Evolutionary conservation across 2,888 invertebrate genomes (phyloP), one percentile per base, ranked within the genome.

Genomic region (Xestia c-nigrum): DNA sequence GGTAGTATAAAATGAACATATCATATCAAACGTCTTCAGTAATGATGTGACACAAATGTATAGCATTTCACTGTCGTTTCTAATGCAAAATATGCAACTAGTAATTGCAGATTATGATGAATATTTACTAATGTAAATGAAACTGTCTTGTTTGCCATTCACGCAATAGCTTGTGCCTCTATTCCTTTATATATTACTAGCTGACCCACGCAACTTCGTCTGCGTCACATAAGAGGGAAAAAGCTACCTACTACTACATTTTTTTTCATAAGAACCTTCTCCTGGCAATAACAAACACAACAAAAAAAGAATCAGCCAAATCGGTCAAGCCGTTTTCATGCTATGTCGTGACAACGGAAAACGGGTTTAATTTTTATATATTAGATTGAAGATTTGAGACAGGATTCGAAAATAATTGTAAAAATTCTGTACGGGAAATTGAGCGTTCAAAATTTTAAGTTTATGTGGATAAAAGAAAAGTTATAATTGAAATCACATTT

Each of bases 51-150:
- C 24, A 71, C 67, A 47, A 21, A 84, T 71, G 24, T 57, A 38
- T 61, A 47, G 31, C 55, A 80, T 76, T 63, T 31, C 24, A 50
- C 24, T 46, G 31, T 68, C 52, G 50, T 83, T 80, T 84, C 81
- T 74, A 65, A 76, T 73, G 76, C 43, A 84, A 76, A 64, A 59
- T 59, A 24, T 76, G 31, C 19, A 50, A 40, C 14, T 43, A 14
- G 16, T 55, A 63, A 63, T 83, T 9, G 43, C 38, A 46, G 50
- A 61, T 31, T 16, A 50, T 64, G 38, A 74, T 80, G 65, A 74
- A 74, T 80, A 73, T 72, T 50, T 63, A 57, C 14, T 3, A 24
- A 84, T 84, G 76, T 57, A n/a, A 83, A 83, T 72, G 52, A 65
- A 38, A 52, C 31, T 52, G 52, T 19, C 5, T 71, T 2, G 43